phyloP scores from a whole-genome alignment of 2,113 vertebrate species.

The Danio rerio region GRCz12tu NC_133198.1:3079501-3080000 shows the following conservation, averaged over 20 bases:
- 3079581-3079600: conserved; percentile 50
- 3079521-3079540: conserved; percentile 82
- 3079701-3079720: neutral
- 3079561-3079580: conserved; percentile 76
- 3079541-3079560: conserved; percentile 83
- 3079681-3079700: neutral
- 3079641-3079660: conserved; percentile 12
- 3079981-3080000: too few species aligned
- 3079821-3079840: neutral
- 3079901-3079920: too few species aligned
- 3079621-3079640: conserved; percentile 15
- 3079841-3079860: too few species aligned
- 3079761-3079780: neutral
- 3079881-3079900: too few species aligned
- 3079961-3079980: too few species aligned
- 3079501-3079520: conserved; percentile 87
- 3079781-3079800: neutral
- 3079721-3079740: neutral
- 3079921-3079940: too few species aligned
- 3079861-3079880: too few species aligned
- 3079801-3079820: neutral
- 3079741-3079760: neutral
- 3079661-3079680: neutral
- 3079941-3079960: too few species aligned
- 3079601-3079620: conserved; percentile 38